phyloP scores from a whole-genome alignment of 2,113 vertebrate genomes.

The Telmatochromis sp. region DNA sequence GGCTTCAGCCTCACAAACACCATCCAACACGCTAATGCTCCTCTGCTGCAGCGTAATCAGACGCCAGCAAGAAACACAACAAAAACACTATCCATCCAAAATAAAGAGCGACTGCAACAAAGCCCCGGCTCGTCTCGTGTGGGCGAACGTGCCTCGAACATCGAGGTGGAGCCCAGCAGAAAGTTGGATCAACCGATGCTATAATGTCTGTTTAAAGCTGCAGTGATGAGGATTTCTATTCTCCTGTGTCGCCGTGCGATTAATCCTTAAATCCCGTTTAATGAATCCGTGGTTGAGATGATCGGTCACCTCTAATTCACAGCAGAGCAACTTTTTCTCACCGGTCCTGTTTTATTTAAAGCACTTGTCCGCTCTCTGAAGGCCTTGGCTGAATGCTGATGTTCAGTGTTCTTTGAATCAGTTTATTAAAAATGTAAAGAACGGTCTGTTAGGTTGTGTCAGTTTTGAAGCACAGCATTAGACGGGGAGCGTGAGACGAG shows the following conservation, averaged over 20 bases:
- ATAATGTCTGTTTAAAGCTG: background rate
- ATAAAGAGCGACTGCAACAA: background rate
- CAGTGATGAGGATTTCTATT: background rate
- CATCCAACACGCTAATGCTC: background rate
- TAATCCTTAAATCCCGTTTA: background rate
- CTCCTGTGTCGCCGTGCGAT: background rate
- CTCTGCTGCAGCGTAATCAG: slow-evolving; percentile 11
- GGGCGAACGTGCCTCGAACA: background rate
- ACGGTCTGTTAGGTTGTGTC: background rate
- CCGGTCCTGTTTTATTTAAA: background rate
- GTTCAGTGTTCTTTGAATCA: background rate
- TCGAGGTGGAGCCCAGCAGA: background rate
- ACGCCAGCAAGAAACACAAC: background rate
- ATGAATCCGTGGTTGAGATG: background rate
- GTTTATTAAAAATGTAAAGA: background rate
- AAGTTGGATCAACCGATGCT: background rate
- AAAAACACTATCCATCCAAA: background rate
- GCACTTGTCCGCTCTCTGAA: background rate
- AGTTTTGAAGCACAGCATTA: background rate
- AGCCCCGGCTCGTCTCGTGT: background rate
- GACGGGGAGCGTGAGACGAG: background rate
- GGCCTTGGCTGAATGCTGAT: background rate
- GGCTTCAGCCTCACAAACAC: slow-evolving; percentile 41
- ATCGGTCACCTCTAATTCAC: background rate
- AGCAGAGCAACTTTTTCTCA: background rate